A percentile compares a stretch with the other conserved stretches of the same genome.
phyloP scores from a whole-genome alignment of 2,113 vertebrate species.

The Micromys minutus region DNA sequence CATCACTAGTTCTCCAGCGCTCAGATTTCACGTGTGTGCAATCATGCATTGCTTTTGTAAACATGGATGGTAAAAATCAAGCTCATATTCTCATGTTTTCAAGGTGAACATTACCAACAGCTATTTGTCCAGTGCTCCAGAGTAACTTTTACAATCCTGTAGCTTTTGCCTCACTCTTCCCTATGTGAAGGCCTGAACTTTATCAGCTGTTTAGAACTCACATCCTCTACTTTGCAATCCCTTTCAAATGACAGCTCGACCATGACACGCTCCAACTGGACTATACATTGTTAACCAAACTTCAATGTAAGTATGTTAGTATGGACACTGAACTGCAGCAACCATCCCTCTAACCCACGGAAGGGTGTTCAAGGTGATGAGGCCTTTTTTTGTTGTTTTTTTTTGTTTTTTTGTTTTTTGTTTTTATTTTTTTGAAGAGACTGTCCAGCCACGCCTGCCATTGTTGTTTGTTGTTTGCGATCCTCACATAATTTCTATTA shows the following conservation, averaged over 20 bases:
- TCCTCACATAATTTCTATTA: neutral
- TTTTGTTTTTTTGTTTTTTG: too few relatives aligned
- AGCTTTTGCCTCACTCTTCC: neutral
- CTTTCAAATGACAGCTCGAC: neutral
- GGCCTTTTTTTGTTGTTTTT: too few relatives aligned
- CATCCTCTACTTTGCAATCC: neutral
- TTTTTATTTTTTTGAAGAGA: neutral
- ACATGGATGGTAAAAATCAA: neutral
- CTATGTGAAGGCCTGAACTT: neutral
- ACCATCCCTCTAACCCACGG: too few relatives aligned
- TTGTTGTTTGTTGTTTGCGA: neutral
- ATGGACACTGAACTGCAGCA: too few relatives aligned
- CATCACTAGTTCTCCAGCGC: neutral
- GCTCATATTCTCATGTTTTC: neutral
- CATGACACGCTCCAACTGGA: neutral
- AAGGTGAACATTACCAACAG: neutral
- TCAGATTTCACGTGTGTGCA: neutral
- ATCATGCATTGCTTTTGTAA: neutral
- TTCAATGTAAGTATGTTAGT: too few relatives aligned
- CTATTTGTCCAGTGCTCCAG: neutral
- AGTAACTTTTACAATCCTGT: neutral
- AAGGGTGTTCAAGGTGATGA: accelerated
- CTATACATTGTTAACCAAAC: neutral
- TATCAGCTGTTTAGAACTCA: neutral
- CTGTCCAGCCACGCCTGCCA: neutral